Evolutionary conservation across 1,140 invertebrate genomes (phyloP), one percentile per base, ranked within the genome.

Genomic region (Harlomillsia oculata): DNA sequence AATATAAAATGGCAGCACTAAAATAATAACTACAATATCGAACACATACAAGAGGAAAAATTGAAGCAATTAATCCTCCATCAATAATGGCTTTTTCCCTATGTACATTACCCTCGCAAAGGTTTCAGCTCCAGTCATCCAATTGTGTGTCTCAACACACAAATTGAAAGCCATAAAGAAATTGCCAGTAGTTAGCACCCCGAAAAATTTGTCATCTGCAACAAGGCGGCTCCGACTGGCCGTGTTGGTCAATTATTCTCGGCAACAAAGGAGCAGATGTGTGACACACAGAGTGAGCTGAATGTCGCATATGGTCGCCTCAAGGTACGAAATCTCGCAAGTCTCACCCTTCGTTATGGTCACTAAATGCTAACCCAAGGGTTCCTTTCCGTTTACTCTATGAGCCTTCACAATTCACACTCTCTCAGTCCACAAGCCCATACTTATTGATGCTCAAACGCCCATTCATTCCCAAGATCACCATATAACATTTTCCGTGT

Each of bases 181-280:
- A 23, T 41, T 26, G 18, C 21, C 13, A 29, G 23, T 49, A 49
- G 46, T 50, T 39, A 28, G 44, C 53, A 55, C 43, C 43, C 43
- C 44, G 44, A 50, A 36, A 56, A 56, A 56, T 50, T 56, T 56
- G 54, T 56, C 46, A 56, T 56, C 46, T 56, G 54, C 26, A 56
- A 56, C 28, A 20, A 23, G 46, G 44, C 30, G 37, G n/a, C 32
- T 23, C 18, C 9, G 11, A 23, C 26, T 41, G 18, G 30, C 46
- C 26, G 54, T 56, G 46, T 56, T 56, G 54, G 54, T 56, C 54
- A 56, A 56, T 50, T 50, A 56, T 8, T 37, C 9, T 29, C 23
- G 5, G 25, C 13, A 32, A 54, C 41, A 56, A 41, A 50, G 39
- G 46, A 50, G 46, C 54, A 56, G 54, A 56, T 56, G 54, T 56